Evolutionary conservation across 2,797 vertebrate genomes (phyloP).

Genomic region (Mormyrops attenuatus): DNA sequence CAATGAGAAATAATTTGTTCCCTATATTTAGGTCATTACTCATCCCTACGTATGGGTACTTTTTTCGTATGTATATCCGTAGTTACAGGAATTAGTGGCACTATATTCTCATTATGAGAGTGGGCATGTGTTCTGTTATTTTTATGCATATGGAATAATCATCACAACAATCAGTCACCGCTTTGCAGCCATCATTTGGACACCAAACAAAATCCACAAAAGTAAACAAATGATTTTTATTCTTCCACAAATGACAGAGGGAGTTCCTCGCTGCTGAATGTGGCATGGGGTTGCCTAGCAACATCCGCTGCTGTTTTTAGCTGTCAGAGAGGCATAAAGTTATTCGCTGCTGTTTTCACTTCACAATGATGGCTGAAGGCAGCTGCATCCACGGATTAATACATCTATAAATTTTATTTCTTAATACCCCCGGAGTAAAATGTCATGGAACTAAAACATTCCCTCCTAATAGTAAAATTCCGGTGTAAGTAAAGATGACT

Average conservation of each 20-base stretch:
- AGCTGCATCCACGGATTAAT: background rate
- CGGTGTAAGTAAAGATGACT: background rate
- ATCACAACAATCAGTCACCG: background rate
- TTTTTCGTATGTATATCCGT: background rate
- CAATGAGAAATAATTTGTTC: background rate
- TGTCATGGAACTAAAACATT: constrained; percentile 6
- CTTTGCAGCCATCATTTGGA: background rate
- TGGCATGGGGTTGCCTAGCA: constrained; percentile 12
- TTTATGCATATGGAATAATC: background rate
- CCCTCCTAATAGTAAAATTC: background rate
- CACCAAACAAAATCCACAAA: background rate
- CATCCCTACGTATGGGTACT: background rate
- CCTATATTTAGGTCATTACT: background rate
- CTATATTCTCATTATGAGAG: background rate
- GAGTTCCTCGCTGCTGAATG: background rate
- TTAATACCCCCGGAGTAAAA: background rate
- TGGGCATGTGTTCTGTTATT: background rate
- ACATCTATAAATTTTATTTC: background rate
- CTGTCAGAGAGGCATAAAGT: constrained; percentile 7
- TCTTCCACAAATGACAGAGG: background rate
- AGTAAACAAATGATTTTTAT: background rate
- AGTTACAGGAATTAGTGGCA: background rate
- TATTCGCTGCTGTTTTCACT: background rate
- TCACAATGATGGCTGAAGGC: background rate
- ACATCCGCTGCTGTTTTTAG: background rate